Evolutionary conservation across 1,140 invertebrate genomes (phyloP), one percentile per base, ranked within the genome.

Genomic region (Drosophila kikkawai): DNA sequence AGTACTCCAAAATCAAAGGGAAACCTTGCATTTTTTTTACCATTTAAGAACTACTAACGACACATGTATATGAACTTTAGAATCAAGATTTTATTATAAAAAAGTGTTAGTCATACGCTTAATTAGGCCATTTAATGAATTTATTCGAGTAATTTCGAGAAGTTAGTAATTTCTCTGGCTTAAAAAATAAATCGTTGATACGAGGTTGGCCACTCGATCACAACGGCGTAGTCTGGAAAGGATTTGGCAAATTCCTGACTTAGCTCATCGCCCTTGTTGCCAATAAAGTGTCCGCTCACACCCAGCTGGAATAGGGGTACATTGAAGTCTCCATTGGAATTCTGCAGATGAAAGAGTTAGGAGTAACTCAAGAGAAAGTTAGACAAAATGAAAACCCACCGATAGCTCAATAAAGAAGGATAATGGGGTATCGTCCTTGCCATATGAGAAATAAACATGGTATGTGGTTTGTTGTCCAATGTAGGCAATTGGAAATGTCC

Each of bases 391-490:
- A 4, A 4, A 22, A 58, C 80, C 63, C n/a, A 82, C 80, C 9
- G 9, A 47, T 3, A 79, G n/a, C 1, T 75, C 80, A 7, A 82
- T 41, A 44, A 93, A 94, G 91, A 96, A 95, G 63, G 92, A 93
- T 71, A 95, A 94, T 47, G 95, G 94, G 47, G 93, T 91, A 51
- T 93, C 94, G 64, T 95, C 92, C 39, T 93, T 93, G 8, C 94
- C 95, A 87, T 94, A 94, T 7, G 95, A 94, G 84, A 95, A 95
- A 92, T 95, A 96, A 37, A 96, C 92, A 77, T 96, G 96, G 87
- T 96, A 96, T 2, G 95, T 29, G 11, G 50, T 7, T 3, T 79
- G 50, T 73, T 39, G 34, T 9, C 78, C 37, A 66, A 93, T 95
- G 63, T 94, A 91, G 15, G 91, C 93, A 17, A 94, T 80, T 2